Evolutionary conservation across 2,888 invertebrate species (phyloP).

Genomic region (Pseudanteris insignis): DNA sequence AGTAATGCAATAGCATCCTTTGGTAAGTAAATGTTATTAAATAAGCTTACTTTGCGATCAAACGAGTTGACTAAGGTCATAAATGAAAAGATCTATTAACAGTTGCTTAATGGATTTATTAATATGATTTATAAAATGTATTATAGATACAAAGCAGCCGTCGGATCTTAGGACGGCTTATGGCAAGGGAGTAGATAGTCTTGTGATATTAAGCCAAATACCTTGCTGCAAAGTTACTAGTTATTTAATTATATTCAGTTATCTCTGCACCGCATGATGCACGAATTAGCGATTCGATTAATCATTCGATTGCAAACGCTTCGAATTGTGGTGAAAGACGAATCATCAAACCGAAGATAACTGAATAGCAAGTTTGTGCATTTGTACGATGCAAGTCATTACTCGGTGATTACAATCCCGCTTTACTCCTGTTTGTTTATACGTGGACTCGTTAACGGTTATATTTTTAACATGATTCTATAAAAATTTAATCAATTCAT

Average conservation of each 20-base stretch:
- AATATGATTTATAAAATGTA: conserved; percentile 60
- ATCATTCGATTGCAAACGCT: conserved; percentile 49
- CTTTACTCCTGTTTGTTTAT: too few relatives aligned
- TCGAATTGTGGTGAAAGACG: conserved; percentile 57
- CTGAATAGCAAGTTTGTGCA: conserved; percentile 44
- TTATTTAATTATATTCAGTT: conserved; percentile 28
- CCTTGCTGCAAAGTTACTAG: conserved; percentile 23
- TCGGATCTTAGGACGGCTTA: conserved; percentile 21
- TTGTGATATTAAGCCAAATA: conserved; percentile 27
- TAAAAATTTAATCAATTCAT: background rate
- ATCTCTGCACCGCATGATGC: conserved; percentile 46
- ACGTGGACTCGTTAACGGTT: background rate
- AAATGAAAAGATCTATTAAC: conserved; percentile 6
- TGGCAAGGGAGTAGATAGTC: conserved; percentile 34
- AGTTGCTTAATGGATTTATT: conserved; percentile 60
- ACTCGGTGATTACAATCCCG: conserved; percentile 2
- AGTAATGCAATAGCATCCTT: too few relatives aligned
- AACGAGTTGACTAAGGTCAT: too few relatives aligned
- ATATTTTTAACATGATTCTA: background rate
- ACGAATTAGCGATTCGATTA: conserved; percentile 47
- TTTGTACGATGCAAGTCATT: conserved; percentile 37
- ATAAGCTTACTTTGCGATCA: background rate
- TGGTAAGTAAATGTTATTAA: too few relatives aligned
- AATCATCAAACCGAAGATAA: conserved; percentile 51
- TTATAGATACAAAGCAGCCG: conserved; percentile 54